Conservation (phyloP, 2,888 invertebrate genomes). For the Acrobeloides nanus region DNA sequence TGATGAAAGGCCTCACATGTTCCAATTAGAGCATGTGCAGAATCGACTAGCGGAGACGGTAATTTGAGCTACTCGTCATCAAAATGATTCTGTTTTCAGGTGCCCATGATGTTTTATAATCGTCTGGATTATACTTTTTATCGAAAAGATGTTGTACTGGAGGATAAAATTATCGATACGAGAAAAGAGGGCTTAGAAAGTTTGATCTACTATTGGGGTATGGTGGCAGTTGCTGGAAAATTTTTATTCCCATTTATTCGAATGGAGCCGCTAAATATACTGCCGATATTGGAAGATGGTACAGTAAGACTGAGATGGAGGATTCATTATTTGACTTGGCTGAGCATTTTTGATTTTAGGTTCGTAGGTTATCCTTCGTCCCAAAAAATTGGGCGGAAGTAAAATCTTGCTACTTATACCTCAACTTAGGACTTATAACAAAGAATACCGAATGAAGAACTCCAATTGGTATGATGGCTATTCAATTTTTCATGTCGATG, state of each 20-base stretch:
- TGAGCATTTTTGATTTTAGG: too few relatives aligned
- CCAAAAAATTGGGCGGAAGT: conserved; percentile 14
- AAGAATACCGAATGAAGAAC: too few relatives aligned
- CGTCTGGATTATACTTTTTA: conserved; percentile 51
- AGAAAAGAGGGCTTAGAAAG: conserved; percentile 32
- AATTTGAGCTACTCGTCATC: too few relatives aligned
- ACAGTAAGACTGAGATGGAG: conserved; percentile 50
- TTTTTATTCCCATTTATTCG: conserved; percentile 36
- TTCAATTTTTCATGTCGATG: conserved; percentile 44
- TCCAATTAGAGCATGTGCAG: too few relatives aligned
- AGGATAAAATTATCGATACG: conserved; percentile 41
- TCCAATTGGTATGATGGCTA: conserved; percentile 49
- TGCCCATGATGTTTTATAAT: conserved; percentile 44
- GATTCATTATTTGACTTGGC: conserved; percentile 33
- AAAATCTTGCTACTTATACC: conserved; percentile 4
- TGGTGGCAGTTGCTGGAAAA: conserved; percentile 32
- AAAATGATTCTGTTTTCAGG: too few relatives aligned
- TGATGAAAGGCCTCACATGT: too few relatives aligned
- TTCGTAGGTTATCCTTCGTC: neutral
- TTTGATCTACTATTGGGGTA: conserved; percentile 38
- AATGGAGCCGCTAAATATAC: conserved; percentile 30
- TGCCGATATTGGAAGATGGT: conserved; percentile 47
- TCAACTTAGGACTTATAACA: too few relatives aligned
- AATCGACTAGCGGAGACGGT: too few relatives aligned
- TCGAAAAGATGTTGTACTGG: conserved; percentile 42